Percentiles rank a stretch among this genome's conserved stretches.
Evolutionary conservation across 2,113 vertebrate species (phyloP).

Genomic region (Crotalus helleri): DNA sequence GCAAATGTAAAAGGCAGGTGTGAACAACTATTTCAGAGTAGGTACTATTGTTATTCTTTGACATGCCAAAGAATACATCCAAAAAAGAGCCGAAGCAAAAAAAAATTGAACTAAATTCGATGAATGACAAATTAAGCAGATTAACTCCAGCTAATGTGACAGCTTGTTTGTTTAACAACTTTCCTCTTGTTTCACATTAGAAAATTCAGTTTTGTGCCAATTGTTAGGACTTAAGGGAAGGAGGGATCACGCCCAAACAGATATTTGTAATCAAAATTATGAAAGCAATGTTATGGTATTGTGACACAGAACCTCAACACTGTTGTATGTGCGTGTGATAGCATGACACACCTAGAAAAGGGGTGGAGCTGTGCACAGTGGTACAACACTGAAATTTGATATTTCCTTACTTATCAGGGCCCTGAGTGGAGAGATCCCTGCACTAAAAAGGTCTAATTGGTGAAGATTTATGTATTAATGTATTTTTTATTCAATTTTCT

Average conservation of each 20-base stretch:
- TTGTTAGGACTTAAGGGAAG: not conserved
- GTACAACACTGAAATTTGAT: not conserved
- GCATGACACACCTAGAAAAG: not conserved
- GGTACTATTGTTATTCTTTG: not conserved
- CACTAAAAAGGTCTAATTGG: not conserved
- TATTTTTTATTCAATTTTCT: not conserved
- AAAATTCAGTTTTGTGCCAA: not conserved
- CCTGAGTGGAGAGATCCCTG: not conserved
- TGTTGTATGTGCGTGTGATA: not conserved
- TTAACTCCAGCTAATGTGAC: not conserved
- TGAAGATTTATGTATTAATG: not conserved
- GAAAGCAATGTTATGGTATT: not conserved
- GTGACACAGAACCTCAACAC: not conserved
- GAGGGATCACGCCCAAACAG: not conserved
- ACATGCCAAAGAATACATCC: not conserved
- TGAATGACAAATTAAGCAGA: not conserved
- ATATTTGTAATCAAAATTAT: not conserved
- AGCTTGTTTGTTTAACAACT: not conserved
- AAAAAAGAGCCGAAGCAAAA: not conserved
- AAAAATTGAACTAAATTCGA: not conserved
- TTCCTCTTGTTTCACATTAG: not conserved
- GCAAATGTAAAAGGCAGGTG: not conserved
- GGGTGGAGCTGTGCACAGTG: not conserved
- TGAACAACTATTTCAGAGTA: not conserved
- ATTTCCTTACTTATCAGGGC: not conserved